Evolutionary conservation across 1,140 invertebrate genomes (phyloP), one percentile per base, ranked within the genome.

Genomic region (Orius laevigatus): DNA sequence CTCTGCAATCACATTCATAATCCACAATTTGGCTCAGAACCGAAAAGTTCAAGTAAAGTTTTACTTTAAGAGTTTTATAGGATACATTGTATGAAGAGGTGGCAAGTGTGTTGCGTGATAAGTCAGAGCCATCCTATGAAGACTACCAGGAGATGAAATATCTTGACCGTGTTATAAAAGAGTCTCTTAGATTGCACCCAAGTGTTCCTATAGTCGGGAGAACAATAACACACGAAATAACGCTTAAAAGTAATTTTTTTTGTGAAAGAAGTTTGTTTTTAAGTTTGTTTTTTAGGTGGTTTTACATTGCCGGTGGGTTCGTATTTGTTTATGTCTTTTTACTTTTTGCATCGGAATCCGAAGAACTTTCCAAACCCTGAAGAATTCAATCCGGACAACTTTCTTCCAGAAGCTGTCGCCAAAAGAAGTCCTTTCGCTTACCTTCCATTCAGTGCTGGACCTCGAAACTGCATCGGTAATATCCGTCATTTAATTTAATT

Each of bases 371-470:
- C 70, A 18, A 63, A 77, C 50, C 74, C 76, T 3, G 66, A 75
- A 1, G 56, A 57, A 3, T 81, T 77, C 49, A 66, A 79, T 58
- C 79, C 80, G 0, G 75, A 79, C 33, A 62, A 76, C 54, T 81
- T 80, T 60, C 54, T 74, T n/a, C 66, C 69, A 0, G 73, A 76
- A 48, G 74, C 76, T 53, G 67, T 70, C 50, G 45, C 57, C 12
- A 57, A 59, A 19, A 54, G 72, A 18, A 68, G 64, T 56, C 66
- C 58, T 2, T 69, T 63, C 44, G 49, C 62, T 11, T 76, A 66
- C 52, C 59, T 74, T 25, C 76, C 76, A 10, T 79, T 79, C 58
- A 71, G 71, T 41, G 71, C 71, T 48, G 74, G 74, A 8, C 62
- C 66, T 11, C 63, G 72, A 48, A 75, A 74, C 57, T 76, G 74